Evolutionary conservation across 2,797 vertebrate genomes (phyloP).

Genomic region (Rhynchonycteris naso): DNA sequence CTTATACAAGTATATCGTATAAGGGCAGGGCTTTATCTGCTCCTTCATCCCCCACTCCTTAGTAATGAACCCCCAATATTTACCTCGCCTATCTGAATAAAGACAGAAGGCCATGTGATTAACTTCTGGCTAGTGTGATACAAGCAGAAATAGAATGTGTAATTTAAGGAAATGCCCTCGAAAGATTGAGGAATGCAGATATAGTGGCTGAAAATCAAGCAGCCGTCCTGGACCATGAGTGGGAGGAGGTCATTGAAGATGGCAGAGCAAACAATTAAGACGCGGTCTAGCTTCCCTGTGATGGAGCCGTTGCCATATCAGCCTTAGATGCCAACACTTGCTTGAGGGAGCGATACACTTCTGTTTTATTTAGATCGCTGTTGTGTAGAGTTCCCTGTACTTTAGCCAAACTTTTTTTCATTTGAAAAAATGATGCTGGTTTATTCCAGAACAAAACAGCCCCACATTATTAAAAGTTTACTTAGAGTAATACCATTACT

Average conservation of each 20-base stretch:
- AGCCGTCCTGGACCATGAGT: background rate
- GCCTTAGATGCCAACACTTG: background rate
- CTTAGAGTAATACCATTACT: background rate
- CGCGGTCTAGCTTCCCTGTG: background rate
- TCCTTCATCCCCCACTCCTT: background rate
- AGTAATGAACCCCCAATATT: background rate
- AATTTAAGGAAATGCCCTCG: background rate
- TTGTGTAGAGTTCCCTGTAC: background rate
- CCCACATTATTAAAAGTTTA: background rate
- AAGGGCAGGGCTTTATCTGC: background rate
- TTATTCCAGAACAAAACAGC: slow-evolving; percentile 24
- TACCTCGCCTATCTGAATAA: background rate
- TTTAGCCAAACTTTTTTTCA: background rate
- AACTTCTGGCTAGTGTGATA: background rate
- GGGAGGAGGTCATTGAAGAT: background rate
- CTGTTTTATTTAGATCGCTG: background rate
- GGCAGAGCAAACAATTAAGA: background rate
- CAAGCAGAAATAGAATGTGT: background rate
- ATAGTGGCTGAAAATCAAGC: background rate
- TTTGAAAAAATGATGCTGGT: background rate
- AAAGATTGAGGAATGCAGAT: background rate
- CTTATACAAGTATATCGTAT: background rate
- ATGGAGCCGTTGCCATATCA: background rate
- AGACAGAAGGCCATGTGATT: background rate
- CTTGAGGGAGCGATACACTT: background rate